Evolutionary conservation across 2,113 vertebrate genomes (phyloP).

Genomic region (Ctenodactylus gundi): DNA sequence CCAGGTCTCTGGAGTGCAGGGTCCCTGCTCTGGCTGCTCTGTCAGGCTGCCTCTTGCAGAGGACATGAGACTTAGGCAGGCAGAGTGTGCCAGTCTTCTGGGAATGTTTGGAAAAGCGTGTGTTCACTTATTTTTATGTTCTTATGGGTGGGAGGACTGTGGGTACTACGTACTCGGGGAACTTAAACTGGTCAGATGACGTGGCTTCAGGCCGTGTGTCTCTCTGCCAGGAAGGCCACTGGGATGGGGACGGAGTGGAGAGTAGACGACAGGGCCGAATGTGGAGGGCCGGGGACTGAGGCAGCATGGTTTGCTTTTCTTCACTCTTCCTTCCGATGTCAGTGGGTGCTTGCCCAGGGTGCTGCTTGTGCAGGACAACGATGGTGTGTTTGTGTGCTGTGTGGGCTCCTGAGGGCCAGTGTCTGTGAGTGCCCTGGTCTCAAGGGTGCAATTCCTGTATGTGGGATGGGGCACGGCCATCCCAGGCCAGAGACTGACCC

Average conservation of each 20-base stretch:
- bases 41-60: background rate
- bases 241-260: background rate
- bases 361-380: background rate
- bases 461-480: background rate
- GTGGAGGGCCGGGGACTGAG: background rate
- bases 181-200: background rate
- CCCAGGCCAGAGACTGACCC: rapidly evolving
- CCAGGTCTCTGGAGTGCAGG: rapidly evolving
- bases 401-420: rapidly evolving
- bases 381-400: rapidly evolving
- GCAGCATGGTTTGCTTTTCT: rapidly evolving
- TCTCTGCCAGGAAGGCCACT: background rate
- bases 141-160: too few relatives aligned
- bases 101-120: background rate
- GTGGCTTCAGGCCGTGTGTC: too few relatives aligned
- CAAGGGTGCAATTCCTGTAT: too few relatives aligned
- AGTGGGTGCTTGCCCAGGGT: rapidly evolving
- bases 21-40: background rate
- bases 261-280: background rate
- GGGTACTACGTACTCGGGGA: rapidly evolving
- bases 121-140: background rate
- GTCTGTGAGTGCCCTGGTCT: background rate
- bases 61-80: background rate
- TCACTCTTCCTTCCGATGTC: rapidly evolving
- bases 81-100: background rate